Conservation (phyloP, 2,888 invertebrate genomes). For the Agrotis exclamationis region DNA sequence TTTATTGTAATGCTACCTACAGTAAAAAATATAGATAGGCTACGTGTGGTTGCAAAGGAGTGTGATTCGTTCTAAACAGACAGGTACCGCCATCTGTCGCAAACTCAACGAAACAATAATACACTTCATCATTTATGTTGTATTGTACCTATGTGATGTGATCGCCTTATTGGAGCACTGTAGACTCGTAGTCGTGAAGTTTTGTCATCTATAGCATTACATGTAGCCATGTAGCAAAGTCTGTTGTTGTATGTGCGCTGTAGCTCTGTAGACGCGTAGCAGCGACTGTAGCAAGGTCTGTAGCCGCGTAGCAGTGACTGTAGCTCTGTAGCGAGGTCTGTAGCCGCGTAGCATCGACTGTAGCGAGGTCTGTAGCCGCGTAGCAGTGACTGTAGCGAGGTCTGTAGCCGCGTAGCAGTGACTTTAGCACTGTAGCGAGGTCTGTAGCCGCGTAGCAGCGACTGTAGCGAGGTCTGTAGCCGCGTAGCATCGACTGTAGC, state of each 20-base stretch:
- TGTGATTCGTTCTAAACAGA: background rate
- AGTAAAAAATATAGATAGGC: no score
- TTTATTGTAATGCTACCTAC: no score
- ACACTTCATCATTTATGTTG: background rate
- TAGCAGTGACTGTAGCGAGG: background rate
- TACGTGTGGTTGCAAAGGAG: background rate
- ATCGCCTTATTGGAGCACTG: no score
- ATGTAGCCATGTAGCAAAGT: background rate
- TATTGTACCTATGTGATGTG: no score
- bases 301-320: background rate
- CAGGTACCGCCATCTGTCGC: constrained; percentile 31
- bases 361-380: background rate
- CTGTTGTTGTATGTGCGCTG: background rate
- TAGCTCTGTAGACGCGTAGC: background rate
- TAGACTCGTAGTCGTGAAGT: no score
- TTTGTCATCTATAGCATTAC: no score
- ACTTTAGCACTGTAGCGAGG: background rate
- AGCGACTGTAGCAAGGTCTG: background rate
- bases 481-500: background rate
- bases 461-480: background rate
- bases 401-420: background rate
- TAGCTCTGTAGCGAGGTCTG: background rate
- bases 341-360: background rate
- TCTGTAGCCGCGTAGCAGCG: background rate
- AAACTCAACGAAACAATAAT: background rate